These are phyloP conservation scores for Cricetomys ansorgei DNA, from an alignment of 2,113 vertebrate species.

Conservation along the genomic window DNA sequence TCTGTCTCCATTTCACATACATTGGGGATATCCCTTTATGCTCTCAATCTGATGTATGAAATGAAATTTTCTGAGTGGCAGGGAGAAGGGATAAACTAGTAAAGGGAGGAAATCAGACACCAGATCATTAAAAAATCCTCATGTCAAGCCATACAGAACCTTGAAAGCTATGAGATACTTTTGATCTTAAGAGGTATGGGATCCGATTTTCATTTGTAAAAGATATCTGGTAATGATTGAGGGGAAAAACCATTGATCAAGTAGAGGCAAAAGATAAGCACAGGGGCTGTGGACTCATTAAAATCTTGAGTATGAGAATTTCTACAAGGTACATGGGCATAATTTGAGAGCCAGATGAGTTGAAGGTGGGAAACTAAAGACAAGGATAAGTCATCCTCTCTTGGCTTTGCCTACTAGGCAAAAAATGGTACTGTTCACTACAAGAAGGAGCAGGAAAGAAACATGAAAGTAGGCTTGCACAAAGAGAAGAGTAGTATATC, in stretches of 20 bases:
- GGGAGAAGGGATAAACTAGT: background rate
- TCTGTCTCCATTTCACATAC: background rate
- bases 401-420: background rate
- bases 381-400: background rate
- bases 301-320: background rate
- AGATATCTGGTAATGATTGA: background rate
- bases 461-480: background rate
- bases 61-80: background rate
- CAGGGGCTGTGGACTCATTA: background rate
- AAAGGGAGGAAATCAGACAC: background rate
- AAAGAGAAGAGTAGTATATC: background rate
- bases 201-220: conserved; percentile 1
- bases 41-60: background rate
- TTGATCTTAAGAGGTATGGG: background rate
- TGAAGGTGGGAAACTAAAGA: background rate
- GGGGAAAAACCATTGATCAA: background rate
- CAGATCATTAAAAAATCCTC: background rate
- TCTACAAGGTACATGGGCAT: background rate
- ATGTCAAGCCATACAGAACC: background rate
- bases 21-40: background rate
- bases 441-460: background rate
- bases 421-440: background rate
- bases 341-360: background rate
- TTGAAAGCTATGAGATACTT: background rate
- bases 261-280: background rate